These are phyloP conservation scores for Cyanoramphus novaezelandiae DNA, from an alignment of 2,113 vertebrate species.

Conservation along the genomic window DNA sequence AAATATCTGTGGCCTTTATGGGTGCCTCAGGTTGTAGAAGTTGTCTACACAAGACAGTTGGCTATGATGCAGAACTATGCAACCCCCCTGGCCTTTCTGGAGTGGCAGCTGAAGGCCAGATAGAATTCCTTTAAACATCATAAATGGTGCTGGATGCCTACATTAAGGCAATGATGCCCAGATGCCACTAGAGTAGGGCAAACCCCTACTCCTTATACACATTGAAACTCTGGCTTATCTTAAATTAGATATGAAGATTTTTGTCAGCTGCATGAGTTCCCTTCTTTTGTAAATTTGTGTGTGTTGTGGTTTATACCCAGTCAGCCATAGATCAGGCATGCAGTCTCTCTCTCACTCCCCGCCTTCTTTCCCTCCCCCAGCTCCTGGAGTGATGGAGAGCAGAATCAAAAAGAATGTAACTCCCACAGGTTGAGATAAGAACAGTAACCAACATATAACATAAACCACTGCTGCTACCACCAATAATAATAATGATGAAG, in stretches of 20 bases:
- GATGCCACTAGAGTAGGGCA: accelerated
- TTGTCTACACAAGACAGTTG: background rate
- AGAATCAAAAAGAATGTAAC: too few species aligned
- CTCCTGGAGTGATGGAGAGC: too few species aligned
- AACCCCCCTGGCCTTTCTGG: background rate
- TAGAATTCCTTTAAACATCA: background rate
- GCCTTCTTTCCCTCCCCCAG: too few species aligned
- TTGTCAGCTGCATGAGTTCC: background rate
- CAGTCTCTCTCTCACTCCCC: too few species aligned
- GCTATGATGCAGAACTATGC: background rate
- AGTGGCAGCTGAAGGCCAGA: background rate
- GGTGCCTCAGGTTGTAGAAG: background rate
- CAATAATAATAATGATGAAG: too few species aligned
- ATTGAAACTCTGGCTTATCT: background rate
- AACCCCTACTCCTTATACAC: background rate
- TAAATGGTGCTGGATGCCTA: background rate
- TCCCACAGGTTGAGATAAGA: too few species aligned
- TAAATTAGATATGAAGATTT: background rate
- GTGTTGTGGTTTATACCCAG: too few species aligned
- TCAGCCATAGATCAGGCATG: too few species aligned
- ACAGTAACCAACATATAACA: too few species aligned
- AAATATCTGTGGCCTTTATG: background rate
- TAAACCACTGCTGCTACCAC: too few species aligned
- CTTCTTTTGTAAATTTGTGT: background rate
- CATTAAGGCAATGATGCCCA: background rate